These are phyloP conservation scores for Harpagoxenus sublaevis DNA, from an alignment of 2,888 invertebrate genomes.

Conservation along the genomic window DNA sequence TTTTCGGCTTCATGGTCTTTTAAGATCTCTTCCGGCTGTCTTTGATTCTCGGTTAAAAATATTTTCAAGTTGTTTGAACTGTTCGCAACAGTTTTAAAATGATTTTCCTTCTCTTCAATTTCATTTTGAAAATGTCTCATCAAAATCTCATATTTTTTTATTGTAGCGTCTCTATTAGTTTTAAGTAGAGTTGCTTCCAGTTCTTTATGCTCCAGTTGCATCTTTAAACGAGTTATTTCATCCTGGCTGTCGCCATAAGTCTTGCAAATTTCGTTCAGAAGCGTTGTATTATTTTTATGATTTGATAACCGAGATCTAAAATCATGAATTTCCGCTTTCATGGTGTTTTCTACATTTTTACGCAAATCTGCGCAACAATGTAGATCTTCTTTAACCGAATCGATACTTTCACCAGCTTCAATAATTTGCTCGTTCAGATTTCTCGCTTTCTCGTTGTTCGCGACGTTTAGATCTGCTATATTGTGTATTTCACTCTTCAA, in stretches of 20 bases:
- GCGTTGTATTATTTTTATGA: constrained; percentile 74
- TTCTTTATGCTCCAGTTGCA: constrained; percentile 74
- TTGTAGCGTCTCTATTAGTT: constrained; percentile 75
- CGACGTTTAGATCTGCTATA: constrained; percentile 66
- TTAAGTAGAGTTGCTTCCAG: constrained; percentile 75
- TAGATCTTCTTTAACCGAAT: constrained; percentile 71
- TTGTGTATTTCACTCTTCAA: constrained; percentile 70
- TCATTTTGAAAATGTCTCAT: constrained; percentile 75
- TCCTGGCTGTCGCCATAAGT: constrained; percentile 68
- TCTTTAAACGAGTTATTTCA: constrained; percentile 75
- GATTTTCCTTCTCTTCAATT: constrained; percentile 59
- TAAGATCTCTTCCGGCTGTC: not conserved
- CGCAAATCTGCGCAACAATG: constrained; percentile 70
- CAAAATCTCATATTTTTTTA: constrained; percentile 77
- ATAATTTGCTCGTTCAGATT: constrained; percentile 73
- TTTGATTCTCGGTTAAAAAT: not conserved
- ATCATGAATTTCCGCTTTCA: constrained; percentile 72
- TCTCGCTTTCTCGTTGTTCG: constrained; percentile 72
- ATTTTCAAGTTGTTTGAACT: not conserved
- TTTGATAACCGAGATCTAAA: constrained; percentile 69
- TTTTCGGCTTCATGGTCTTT: not conserved
- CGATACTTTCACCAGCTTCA: constrained; percentile 69
- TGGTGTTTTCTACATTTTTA: constrained; percentile 71
- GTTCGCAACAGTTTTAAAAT: constrained; percentile 7
- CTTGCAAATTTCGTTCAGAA: constrained; percentile 63